A percentile compares a stretch with the other conserved stretches of the same genome.
These are phyloP conservation scores for Habropoda laboriosa DNA, from an alignment of 1,140 invertebrate species.

Conservation along the genomic window DNA sequence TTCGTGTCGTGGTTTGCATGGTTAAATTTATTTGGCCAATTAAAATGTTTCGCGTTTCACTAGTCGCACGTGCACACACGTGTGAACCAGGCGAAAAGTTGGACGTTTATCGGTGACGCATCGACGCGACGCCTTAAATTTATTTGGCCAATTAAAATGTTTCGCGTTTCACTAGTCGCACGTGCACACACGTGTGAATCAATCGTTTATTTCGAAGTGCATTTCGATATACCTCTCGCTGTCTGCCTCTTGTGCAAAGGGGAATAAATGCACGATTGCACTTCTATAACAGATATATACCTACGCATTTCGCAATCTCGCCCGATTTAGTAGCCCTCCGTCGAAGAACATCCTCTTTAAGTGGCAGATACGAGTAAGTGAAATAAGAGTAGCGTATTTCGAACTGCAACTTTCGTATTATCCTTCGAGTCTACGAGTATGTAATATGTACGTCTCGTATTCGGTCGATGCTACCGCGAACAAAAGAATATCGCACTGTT, in stretches of 20 bases:
- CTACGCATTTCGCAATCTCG: not conserved
- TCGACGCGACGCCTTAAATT: not conserved
- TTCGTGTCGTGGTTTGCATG: no score
- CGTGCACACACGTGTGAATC: not conserved
- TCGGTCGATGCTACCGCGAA: not conserved
- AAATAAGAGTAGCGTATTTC: not conserved
- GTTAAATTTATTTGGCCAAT: not conserved
- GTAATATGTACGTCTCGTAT: no score
- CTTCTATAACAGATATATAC: not conserved
- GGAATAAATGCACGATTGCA: not conserved
- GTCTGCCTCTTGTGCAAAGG: not conserved
- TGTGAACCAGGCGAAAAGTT: not conserved
- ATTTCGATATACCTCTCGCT: not conserved
- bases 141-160: not conserved
- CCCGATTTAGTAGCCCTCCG: not conserved
- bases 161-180: not conserved
- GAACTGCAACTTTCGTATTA: not conserved
- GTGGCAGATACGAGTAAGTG: no score
- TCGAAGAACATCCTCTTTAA: constrained; percentile 14
- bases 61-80: not conserved
- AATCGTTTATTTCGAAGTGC: not conserved
- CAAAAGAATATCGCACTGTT: not conserved
- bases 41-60: not conserved
- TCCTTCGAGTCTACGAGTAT: not conserved
- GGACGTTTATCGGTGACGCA: not conserved